phyloP scores from a whole-genome alignment of 2,797 vertebrate genomes.

The Enteromius argenteus region DNA sequence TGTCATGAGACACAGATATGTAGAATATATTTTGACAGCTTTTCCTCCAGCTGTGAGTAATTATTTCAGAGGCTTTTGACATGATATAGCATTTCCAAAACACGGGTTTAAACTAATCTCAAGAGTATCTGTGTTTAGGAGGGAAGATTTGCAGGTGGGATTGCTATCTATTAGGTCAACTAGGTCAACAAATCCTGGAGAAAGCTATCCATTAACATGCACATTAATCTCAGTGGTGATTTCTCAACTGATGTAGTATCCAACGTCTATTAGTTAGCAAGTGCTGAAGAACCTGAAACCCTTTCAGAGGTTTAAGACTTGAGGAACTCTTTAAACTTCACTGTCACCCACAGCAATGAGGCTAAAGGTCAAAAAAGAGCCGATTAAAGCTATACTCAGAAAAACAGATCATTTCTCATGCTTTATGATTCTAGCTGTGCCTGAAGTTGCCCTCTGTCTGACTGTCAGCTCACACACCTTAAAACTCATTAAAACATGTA shows the following conservation, averaged over 20 bases:
- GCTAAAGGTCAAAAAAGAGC: constrained; percentile 51
- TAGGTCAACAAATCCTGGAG: background rate
- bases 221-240: background rate
- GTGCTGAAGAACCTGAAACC: constrained; percentile 15
- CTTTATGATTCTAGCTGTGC: constrained; percentile 13
- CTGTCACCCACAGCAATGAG: constrained; percentile 34
- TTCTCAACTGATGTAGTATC: background rate
- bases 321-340: constrained; percentile 49
- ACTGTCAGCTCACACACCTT: background rate
- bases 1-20: constrained; percentile 7
- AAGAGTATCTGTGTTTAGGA: constrained; percentile 13
- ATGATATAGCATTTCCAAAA: constrained; percentile 51
- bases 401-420: constrained; percentile 35
- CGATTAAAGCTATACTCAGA: constrained; percentile 51
- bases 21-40: constrained; percentile 54
- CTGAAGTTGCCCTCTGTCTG: background rate
- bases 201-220: background rate
- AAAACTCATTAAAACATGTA: background rate
- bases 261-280: background rate
- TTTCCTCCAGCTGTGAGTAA: constrained; percentile 39
- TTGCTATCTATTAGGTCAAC: background rate
- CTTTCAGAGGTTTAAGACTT: constrained; percentile 19
- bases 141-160: constrained; percentile 3
- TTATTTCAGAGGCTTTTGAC: constrained; percentile 53
- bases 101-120: constrained; percentile 30